Evolutionary conservation across 2,113 vertebrate species (phyloP).

Genomic region (Clarias magur): DNA sequence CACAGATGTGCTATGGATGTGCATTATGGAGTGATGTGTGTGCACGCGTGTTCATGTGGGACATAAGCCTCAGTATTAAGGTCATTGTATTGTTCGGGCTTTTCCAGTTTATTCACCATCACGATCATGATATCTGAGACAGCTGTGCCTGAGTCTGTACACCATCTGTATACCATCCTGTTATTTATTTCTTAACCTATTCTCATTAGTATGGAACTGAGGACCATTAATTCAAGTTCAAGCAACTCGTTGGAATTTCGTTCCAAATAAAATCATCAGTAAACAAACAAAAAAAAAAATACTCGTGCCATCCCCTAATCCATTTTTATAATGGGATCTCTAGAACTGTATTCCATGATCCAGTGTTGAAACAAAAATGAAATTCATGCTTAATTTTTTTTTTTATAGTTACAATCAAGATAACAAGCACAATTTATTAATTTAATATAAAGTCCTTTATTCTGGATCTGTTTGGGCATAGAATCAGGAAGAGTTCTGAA

Average conservation of each 20-base stretch:
- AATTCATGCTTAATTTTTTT: too few relatives aligned
- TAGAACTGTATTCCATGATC: too few relatives aligned
- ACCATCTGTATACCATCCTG: not conserved
- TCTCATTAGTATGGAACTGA: not conserved
- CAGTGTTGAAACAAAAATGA: too few relatives aligned
- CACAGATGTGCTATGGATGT: not conserved
- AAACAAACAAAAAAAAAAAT: not conserved
- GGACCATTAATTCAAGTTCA: not conserved
- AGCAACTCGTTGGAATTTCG: not conserved
- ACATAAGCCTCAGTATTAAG: slow-evolving; percentile 42
- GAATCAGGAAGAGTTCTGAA: too few relatives aligned
- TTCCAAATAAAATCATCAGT: not conserved
- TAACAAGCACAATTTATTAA: too few relatives aligned
- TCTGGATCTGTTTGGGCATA: too few relatives aligned
- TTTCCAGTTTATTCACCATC: slow-evolving; percentile 6
- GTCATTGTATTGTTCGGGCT: slow-evolving; percentile 1
- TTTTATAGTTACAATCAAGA: too few relatives aligned
- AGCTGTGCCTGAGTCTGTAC: not conserved
- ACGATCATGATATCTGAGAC: not conserved
- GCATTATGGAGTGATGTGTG: slow-evolving; percentile 40
- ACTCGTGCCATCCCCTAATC: not conserved
- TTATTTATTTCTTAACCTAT: not conserved
- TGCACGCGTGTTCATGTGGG: not conserved
- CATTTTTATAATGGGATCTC: not conserved
- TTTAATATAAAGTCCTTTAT: too few relatives aligned